Percentiles rank a stretch among this genome's conserved stretches.
Conservation (phyloP, 2,113 vertebrate species). For the Hymenochirus boettgeri region DNA sequence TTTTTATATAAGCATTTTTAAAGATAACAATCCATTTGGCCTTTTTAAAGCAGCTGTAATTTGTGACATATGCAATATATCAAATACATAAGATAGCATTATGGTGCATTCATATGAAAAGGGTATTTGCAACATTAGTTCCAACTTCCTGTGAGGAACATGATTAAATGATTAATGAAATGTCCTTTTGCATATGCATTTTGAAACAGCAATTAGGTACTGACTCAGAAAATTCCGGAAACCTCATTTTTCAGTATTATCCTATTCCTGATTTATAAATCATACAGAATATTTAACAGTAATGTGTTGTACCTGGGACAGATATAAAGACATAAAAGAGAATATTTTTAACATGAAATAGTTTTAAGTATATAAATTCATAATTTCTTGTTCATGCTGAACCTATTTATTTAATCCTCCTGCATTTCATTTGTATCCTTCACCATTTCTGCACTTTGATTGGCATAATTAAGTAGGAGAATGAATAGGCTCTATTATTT, state of each 20-base stretch:
- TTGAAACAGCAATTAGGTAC: slow-evolving; percentile 98
- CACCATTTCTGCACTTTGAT: slow-evolving; percentile 79
- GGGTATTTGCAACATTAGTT: slow-evolving; percentile 99
- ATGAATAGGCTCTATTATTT: slow-evolving; percentile 87
- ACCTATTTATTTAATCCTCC: slow-evolving; percentile 72
- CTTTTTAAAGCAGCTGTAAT: slow-evolving; percentile 96
- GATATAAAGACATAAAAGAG: slow-evolving; percentile 81
- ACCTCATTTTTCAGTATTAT: slow-evolving; percentile 82
- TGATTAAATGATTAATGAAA: slow-evolving; percentile 99
- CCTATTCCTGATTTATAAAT: slow-evolving; percentile 94
- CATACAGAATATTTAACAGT: slow-evolving; percentile 83
- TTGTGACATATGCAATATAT: slow-evolving; percentile 99
- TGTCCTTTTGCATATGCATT: slow-evolving; percentile 96
- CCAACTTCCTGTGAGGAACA: slow-evolving; percentile 96
- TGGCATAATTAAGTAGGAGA: slow-evolving; percentile 81
- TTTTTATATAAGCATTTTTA: slow-evolving; percentile 87
- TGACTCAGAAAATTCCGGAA: slow-evolving; percentile 79
- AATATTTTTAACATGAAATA: slow-evolving; percentile 79
- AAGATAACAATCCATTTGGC: slow-evolving; percentile 81
- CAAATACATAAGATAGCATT: slow-evolving; percentile 97
- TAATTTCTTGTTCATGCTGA: slow-evolving; percentile 85
- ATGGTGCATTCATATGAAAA: slow-evolving; percentile 98
- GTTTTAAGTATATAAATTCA: slow-evolving; percentile 78
- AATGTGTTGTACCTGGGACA: slow-evolving; percentile 80
- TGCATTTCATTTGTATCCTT: slow-evolving; percentile 77